Conservation (phyloP, 2,888 invertebrate species). For the Chymomyza amoena region DNA sequence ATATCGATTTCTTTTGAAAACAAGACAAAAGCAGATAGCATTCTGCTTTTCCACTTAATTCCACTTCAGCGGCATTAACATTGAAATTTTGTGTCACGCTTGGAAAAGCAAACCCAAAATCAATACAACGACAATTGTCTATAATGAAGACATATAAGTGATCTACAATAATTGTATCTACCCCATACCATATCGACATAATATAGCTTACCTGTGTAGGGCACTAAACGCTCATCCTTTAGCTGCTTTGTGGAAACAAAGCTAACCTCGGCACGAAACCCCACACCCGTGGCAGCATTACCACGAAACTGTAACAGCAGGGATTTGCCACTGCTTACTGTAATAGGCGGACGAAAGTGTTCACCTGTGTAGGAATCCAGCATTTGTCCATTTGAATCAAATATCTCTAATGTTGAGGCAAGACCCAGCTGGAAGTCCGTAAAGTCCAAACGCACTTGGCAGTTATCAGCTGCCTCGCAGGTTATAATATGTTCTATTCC, state of each 20-base stretch:
- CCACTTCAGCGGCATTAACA: slow-evolving; percentile 56
- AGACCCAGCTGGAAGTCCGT: slow-evolving; percentile 84
- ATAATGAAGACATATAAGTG: slow-evolving; percentile 58
- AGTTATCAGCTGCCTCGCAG: slow-evolving; percentile 80
- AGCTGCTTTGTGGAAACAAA: slow-evolving; percentile 77
- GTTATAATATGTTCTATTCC: slow-evolving; percentile 83
- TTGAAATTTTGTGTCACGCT: slow-evolving; percentile 48
- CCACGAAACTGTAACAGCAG: slow-evolving; percentile 84
- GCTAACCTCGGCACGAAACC: slow-evolving; percentile 83
- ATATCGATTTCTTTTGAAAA: slow-evolving; percentile 59
- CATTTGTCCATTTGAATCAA: slow-evolving; percentile 84
- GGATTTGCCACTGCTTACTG: slow-evolving; percentile 83
- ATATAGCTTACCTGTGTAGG: slow-evolving; percentile 74
- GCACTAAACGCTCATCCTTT: slow-evolving; percentile 74
- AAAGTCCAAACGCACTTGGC: slow-evolving; percentile 83
- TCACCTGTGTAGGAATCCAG: slow-evolving; percentile 84
- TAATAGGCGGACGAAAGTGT: slow-evolving; percentile 84
- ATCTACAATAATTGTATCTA: slow-evolving; percentile 9
- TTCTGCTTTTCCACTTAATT: slow-evolving; percentile 11
- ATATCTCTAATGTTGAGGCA: slow-evolving; percentile 85
- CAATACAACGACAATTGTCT: slow-evolving; percentile 55
- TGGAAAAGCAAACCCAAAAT: slow-evolving; percentile 34
- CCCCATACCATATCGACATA: not conserved
- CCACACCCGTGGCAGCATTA: slow-evolving; percentile 84
- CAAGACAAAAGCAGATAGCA: slow-evolving; percentile 10